Evolutionary conservation across 2,113 vertebrate genomes (phyloP), one percentile per base, ranked within the genome.

Genomic region (Narcine bancroftii): DNA sequence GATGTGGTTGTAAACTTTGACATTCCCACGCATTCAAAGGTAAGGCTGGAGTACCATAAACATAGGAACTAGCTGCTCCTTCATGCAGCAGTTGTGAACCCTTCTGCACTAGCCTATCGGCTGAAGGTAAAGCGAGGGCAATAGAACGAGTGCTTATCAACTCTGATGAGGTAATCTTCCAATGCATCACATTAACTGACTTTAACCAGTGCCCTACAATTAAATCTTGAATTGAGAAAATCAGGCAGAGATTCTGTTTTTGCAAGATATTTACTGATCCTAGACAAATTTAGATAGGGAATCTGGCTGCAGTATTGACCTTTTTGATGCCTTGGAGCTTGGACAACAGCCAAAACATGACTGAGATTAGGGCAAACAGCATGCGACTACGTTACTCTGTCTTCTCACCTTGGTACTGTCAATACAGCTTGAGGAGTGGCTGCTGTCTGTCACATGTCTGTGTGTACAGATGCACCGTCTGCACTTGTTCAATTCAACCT

Each of bases 1-100:
- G 99, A 99, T 95, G 99, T 99, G 0, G 98, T 99, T 93, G 97
- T 99, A 93, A 99, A 99, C 95, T 99, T 99, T 56, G 99, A 99
- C 96, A 99, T 99, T 95, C 99, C 99, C 81, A 99, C 98, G 0
- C 99, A 99, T 94, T 99, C 99, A 10, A 99, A 99, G 98, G 99
- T 99, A 93, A 36, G 26, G 0, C 63, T 81, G 73, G 71, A 33
- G 33, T 13, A 33, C 29, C 0, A 19, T 17, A 63, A 63, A 7
- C 0, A 72, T 33, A 33, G 24, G 9, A 72, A 72, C 21, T 63
- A 63, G 60, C 85, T n/a, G 2, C 36, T 3, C 2, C 36, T 3
- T 69, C 17, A 15, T 63, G 36, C 17, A 39, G 17, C 36, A 76
- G 36, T 5, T 79, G 42, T 29, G 76, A 42, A 1, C 42, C 42